phyloP scores from a whole-genome alignment of 1,140 invertebrate species.

The Sarcophaga peregrina region DNA sequence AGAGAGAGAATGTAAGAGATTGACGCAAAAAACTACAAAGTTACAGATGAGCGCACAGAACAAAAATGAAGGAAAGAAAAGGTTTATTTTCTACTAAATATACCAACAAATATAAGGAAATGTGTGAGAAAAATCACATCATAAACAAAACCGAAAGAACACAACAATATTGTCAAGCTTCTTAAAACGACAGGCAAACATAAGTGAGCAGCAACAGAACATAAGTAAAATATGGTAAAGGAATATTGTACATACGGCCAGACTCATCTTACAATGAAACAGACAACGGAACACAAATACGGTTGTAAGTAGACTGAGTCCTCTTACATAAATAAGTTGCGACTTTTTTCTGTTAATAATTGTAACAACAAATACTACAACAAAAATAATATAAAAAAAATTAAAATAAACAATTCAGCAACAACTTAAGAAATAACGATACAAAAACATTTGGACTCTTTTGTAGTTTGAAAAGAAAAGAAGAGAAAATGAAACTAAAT shows the following conservation, averaged over 20 bases:
- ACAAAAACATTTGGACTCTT: too few species aligned
- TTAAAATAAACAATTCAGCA: too few species aligned
- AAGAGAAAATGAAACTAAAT: too few species aligned
- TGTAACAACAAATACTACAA: background rate
- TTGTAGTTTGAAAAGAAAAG: too few species aligned
- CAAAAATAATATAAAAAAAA: background rate
- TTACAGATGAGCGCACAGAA: background rate
- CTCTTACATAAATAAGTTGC: background rate
- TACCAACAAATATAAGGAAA: background rate
- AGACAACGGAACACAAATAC: background rate
- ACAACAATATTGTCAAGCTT: background rate
- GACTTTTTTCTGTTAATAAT: background rate
- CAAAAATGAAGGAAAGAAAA: slow-evolving; percentile 3
- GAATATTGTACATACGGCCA: background rate
- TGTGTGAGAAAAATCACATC: slow-evolving; percentile 16
- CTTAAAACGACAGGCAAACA: background rate
- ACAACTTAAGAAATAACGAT: too few species aligned
- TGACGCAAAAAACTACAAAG: background rate
- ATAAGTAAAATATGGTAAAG: background rate
- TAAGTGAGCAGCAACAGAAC: background rate
- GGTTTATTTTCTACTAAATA: slow-evolving; percentile 25
- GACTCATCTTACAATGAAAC: background rate
- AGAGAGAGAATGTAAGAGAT: too few species aligned
- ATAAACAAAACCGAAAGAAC: background rate
- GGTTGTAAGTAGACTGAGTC: background rate